phyloP scores from a whole-genome alignment of 2,113 vertebrate species.

The Brienomyrus longianalis region DNA sequence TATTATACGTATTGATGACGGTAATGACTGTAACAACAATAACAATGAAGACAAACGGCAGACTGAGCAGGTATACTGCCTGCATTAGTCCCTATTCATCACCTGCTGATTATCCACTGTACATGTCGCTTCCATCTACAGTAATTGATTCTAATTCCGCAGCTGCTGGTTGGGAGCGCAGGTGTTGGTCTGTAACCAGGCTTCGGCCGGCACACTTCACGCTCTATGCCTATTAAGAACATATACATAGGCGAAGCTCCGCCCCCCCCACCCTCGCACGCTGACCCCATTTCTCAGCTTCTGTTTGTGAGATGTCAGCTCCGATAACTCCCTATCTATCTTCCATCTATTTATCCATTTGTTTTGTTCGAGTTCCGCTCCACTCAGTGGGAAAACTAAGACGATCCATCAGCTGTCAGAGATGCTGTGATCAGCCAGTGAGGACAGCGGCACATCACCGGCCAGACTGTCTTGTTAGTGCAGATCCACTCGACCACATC shows the following conservation, averaged over 20 bases:
- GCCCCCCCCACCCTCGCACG: background rate
- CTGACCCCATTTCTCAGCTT: background rate
- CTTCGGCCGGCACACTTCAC: background rate
- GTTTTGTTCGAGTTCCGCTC: slow-evolving; percentile 19
- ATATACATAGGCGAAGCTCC: background rate
- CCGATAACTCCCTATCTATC: slow-evolving; percentile 15
- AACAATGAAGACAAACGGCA: background rate
- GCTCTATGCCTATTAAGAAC: background rate
- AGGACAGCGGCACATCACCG: background rate
- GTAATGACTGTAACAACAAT: background rate
- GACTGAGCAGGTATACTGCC: background rate
- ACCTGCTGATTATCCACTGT: background rate
- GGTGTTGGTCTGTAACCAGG: background rate
- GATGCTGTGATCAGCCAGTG: background rate
- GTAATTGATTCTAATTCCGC: background rate
- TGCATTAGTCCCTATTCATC: background rate
- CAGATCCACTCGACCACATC: background rate
- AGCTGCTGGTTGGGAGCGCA: background rate
- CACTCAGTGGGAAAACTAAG: slow-evolving; percentile 25
- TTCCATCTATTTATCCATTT: slow-evolving; percentile 22
- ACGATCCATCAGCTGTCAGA: slow-evolving; percentile 20
- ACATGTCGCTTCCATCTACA: background rate
- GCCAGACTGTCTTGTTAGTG: background rate
- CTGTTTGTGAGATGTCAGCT: slow-evolving; percentile 12
- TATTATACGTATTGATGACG: background rate